Evolutionary conservation across 2,113 vertebrate genomes (phyloP).

Genomic region (Neolamprologus ventralis): DNA sequence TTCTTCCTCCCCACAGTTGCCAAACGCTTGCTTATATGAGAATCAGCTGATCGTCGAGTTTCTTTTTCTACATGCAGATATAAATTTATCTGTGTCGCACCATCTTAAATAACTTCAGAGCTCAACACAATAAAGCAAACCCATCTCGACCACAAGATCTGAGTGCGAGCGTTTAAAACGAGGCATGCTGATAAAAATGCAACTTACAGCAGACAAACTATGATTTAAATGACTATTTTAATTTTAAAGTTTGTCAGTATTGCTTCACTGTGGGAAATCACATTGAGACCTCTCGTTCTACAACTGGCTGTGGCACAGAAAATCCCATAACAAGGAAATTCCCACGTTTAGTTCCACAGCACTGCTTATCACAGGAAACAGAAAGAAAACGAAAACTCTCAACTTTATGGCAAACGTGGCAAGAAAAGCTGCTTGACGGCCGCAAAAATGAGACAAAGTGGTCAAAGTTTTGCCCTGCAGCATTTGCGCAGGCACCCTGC

Average conservation of each 20-base stretch:
- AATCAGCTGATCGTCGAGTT: neutral
- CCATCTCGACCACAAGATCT: neutral
- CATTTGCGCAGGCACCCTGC: neutral
- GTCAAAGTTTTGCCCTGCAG: neutral
- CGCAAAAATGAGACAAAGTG: neutral
- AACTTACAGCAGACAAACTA: neutral
- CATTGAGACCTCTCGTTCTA: neutral
- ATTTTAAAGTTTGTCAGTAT: neutral
- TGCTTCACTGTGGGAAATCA: neutral
- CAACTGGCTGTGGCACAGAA: neutral
- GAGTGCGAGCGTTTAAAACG: neutral
- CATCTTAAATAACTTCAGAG: neutral
- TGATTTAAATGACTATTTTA: neutral
- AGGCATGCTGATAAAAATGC: neutral
- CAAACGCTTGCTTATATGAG: neutral
- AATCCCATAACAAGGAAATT: neutral
- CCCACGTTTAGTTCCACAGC: neutral
- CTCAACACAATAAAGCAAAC: neutral
- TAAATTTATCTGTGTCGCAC: neutral
- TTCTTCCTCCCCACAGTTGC: neutral
- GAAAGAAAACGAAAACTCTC: neutral
- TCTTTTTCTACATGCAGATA: neutral
- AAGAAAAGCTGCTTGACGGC: neutral
- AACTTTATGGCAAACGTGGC: neutral
- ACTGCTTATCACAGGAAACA: neutral